Conservation (phyloP, 1,140 invertebrate genomes). For the Formica exsecta region DNA sequence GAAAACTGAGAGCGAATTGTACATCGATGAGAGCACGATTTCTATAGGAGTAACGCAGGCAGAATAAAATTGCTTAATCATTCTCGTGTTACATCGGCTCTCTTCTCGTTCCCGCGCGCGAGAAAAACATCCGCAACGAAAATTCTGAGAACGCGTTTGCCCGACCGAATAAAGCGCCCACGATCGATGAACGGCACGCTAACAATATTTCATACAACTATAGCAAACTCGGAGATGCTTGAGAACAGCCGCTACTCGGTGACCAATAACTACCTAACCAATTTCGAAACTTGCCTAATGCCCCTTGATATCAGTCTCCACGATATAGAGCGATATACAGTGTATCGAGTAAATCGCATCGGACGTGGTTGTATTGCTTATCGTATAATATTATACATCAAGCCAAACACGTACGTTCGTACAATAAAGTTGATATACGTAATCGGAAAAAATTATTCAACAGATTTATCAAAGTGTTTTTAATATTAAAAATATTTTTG, state of each 20-base stretch:
- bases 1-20: conserved; percentile 33
- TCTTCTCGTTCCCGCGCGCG: conserved; percentile 23
- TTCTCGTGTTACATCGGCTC: conserved; percentile 42
- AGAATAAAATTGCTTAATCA: conserved; percentile 61
- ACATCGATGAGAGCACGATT: conserved; percentile 30
- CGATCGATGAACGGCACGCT: conserved; percentile 54
- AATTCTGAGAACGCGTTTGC: conserved; percentile 43
- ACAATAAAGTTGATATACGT: not conserved
- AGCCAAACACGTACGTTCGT: not conserved
- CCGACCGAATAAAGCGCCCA: conserved; percentile 34
- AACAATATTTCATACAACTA: conserved; percentile 59
- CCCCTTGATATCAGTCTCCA: conserved; percentile 43
- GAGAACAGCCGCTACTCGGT: conserved; percentile 40
- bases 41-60: not conserved
- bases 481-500: not conserved
- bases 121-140: conserved; percentile 34
- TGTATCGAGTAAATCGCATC: conserved; percentile 31
- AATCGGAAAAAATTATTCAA: not conserved
- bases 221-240: conserved; percentile 19
- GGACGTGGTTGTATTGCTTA: conserved; percentile 27
- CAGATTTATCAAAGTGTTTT: not conserved
- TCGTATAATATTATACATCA: not conserved
- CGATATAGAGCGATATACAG: not conserved
- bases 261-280: conserved; percentile 48
- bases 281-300: conserved; percentile 56